Evolutionary conservation across 2,888 invertebrate species (phyloP), one percentile per base, ranked within the genome.

Genomic region (Seira sanloemensis): DNA sequence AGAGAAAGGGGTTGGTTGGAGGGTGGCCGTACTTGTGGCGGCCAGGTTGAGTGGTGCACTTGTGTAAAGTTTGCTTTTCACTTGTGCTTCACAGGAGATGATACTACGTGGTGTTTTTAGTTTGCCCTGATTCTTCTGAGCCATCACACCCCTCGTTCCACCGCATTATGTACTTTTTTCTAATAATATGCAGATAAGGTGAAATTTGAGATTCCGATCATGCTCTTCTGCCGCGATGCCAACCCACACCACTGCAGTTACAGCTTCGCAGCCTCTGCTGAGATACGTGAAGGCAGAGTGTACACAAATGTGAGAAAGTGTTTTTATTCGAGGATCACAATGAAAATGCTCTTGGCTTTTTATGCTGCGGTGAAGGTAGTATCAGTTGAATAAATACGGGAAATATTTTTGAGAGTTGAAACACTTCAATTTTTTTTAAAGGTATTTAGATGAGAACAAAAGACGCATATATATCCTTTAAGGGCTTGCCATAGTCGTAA

Each of bases 161-260:
- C 37, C 37, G 37, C 37, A 37, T 37, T 37, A 58, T 18, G 19
- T 73, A 21, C 27, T 68, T 69, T 73, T 79, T 79, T 75, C 74
- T 81, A 81, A 81, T 81, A 81, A 81, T 81, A 81, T 81, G 81
- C 81, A 81, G 75, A 81, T 75, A 58, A 67, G 80, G 68, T 81
- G 21, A 23, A 68, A 81, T 81, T 75, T 81, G 81, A 37, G 12
- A 81, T 81, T 74, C 81, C 37, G 73, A 74, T 81, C 81, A 69
- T 68, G 69, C 69, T 37, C 72, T 25, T 37, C 12, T 12, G 5
- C 37, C 4, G 37, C 37, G n/a, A n/a, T n/a, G n/a, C n/a, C n/a
- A n/a, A 37, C 12, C 37, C 4, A 37, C 5, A 37, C 12, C 12
- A 12, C 37, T 37, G 37, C 37, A 37, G 37, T 37, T 37, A 37